Conservation (phyloP, 2,888 invertebrate genomes). For the Noctua janthina region DNA sequence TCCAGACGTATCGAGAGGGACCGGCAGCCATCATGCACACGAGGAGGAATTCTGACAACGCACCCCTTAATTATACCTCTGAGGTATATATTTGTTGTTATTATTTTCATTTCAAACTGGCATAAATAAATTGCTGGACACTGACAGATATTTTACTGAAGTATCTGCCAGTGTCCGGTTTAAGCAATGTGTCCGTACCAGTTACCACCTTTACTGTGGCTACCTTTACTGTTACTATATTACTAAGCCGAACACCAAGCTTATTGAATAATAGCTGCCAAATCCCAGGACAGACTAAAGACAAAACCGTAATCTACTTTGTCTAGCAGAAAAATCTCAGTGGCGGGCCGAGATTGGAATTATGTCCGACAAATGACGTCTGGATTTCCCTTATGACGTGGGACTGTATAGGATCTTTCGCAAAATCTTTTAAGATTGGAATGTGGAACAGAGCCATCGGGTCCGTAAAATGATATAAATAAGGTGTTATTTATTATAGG, state of each 20-base stretch:
- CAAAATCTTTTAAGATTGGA: constrained; percentile 48
- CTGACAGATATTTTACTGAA: neutral
- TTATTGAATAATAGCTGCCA: neutral
- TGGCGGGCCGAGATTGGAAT: constrained; percentile 29
- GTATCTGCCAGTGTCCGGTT: neutral
- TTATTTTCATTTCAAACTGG: neutral
- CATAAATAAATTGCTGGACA: neutral
- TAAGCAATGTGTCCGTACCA: neutral
- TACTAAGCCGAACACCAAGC: neutral
- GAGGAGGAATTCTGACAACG: too few species aligned
- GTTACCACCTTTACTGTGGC: too few species aligned
- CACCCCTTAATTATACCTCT: neutral
- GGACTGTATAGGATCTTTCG: constrained; percentile 29
- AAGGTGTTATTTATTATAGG: neutral
- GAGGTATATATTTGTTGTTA: neutral
- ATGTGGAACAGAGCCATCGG: constrained; percentile 7
- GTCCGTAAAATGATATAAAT: constrained; percentile 21
- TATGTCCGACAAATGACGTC: constrained; percentile 41
- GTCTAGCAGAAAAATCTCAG: constrained; percentile 35
- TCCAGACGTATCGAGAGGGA: too few species aligned
- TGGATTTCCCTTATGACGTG: constrained; percentile 38
- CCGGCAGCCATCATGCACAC: too few species aligned
- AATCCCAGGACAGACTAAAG: constrained; percentile 29
- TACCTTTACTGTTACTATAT: neutral
- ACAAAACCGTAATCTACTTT: constrained; percentile 35